Conservation (phyloP, 2,888 invertebrate species). For the Aphodius granarius region DNA sequence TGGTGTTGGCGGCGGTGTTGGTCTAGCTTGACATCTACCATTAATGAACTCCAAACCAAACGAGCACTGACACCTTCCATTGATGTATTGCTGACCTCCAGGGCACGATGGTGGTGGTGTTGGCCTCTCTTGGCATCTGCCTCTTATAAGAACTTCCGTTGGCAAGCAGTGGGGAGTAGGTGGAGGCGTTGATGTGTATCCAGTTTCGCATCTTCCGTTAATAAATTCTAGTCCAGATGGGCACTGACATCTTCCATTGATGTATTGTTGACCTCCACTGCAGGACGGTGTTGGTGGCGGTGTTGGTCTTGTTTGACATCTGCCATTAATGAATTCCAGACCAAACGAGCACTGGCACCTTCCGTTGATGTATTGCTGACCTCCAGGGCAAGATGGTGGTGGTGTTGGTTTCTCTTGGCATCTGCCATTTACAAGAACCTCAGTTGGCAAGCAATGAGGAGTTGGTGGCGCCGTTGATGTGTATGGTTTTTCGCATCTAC, state of each 20-base stretch:
- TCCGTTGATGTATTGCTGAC: conserved; percentile 3
- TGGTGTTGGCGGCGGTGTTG: conserved; percentile 2
- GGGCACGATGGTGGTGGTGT: conserved; percentile 7
- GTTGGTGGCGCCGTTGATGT: not conserved
- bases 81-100: conserved; percentile 10
- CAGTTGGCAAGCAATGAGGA: not conserved
- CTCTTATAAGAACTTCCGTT: not conserved
- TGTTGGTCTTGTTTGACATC: conserved; percentile 15
- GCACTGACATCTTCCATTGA: conserved; percentile 17
- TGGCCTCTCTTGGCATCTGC: conserved; percentile 4
- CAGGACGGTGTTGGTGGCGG: conserved; percentile 1
- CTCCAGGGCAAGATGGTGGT: not conserved
- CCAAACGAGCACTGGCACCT: conserved; percentile 13
- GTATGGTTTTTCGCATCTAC: not conserved
- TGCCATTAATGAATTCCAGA: conserved; percentile 14
- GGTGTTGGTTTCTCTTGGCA: conserved; percentile 1
- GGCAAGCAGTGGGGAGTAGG: not conserved
- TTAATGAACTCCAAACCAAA: not conserved
- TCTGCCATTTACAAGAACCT: conserved; percentile 2
- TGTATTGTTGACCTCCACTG: conserved; percentile 2
- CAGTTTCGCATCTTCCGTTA: conserved; percentile 6
- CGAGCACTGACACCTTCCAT: conserved; percentile 18
- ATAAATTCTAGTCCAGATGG: not conserved
- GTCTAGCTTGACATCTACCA: conserved; percentile 11
- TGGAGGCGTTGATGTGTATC: conserved; percentile 2